These are phyloP conservation scores for Chiloscyllium punctatum DNA, from an alignment of 2,797 vertebrate species.

Conservation along the genomic window DNA sequence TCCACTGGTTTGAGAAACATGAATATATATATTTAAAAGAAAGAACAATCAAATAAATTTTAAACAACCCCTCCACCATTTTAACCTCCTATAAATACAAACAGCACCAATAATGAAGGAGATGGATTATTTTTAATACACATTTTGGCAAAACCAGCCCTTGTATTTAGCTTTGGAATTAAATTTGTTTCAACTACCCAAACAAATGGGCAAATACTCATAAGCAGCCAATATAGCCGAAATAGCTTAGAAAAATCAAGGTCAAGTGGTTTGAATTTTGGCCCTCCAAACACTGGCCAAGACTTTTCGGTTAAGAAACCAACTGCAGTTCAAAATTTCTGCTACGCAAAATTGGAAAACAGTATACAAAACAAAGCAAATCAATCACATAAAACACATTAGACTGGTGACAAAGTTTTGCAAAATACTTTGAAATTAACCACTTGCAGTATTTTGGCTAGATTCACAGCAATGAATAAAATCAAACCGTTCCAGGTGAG, in stretches of 20 bases:
- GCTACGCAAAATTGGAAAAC: neutral
- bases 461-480: neutral
- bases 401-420: neutral
- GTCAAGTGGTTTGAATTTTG: neutral
- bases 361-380: neutral
- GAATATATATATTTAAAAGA: too few species aligned
- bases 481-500: neutral
- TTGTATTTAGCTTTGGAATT: neutral
- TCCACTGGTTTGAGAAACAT: neutral
- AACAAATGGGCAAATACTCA: neutral
- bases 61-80: neutral
- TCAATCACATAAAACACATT: neutral
- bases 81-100: neutral
- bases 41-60: neutral
- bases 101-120: neutral
- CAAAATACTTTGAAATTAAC: neutral
- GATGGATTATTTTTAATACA: neutral
- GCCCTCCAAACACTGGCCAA: neutral
- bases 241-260: slow-evolving; percentile 7
- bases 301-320: neutral
- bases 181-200: neutral
- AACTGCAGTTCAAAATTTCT: neutral
- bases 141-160: neutral
- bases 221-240: neutral
- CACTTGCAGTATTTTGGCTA: neutral